These are phyloP conservation scores for Xerus inauris DNA, from an alignment of 2,113 vertebrate species.

Conservation along the genomic window DNA sequence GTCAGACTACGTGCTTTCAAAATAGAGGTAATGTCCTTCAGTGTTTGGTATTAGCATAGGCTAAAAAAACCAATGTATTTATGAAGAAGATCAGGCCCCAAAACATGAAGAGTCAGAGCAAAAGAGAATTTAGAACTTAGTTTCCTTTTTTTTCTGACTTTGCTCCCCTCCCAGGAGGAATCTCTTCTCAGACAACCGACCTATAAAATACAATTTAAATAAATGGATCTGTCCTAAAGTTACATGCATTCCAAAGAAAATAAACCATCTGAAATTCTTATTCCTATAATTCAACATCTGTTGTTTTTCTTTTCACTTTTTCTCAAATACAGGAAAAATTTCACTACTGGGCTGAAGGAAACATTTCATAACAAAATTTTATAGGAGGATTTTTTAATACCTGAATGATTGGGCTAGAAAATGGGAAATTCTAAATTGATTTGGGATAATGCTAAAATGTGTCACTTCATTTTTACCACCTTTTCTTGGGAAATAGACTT, in stretches of 20 bases:
- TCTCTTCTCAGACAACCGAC: constrained; percentile 58
- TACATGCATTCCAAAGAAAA: constrained; percentile 74
- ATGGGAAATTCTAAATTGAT: constrained; percentile 71
- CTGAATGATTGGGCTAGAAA: constrained; percentile 52
- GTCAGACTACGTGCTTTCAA: background rate
- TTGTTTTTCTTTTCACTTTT: constrained; percentile 76
- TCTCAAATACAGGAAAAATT: constrained; percentile 67
- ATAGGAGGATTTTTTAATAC: constrained; percentile 43
- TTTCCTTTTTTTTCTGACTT: constrained; percentile 2
- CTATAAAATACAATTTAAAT: constrained; percentile 78
- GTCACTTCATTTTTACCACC: constrained; percentile 43
- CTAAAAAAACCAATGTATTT: background rate
- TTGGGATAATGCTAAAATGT: constrained; percentile 51
- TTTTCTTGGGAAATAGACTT: constrained; percentile 40
- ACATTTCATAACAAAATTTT: constrained; percentile 61
- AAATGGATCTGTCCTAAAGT: constrained; percentile 67
- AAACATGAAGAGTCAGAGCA: constrained; percentile 9
- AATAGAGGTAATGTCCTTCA: background rate
- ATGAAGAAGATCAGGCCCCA: background rate
- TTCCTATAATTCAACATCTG: constrained; percentile 76
- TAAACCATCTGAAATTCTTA: constrained; percentile 71
- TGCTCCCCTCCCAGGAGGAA: constrained; percentile 20
- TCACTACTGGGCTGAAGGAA: constrained; percentile 53
- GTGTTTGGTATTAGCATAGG: background rate
- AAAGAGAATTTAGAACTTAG: background rate